Percentiles rank a stretch among this genome's conserved stretches.
Evolutionary conservation across 2,113 vertebrate species (phyloP).

Genomic region (Conger conger): DNA sequence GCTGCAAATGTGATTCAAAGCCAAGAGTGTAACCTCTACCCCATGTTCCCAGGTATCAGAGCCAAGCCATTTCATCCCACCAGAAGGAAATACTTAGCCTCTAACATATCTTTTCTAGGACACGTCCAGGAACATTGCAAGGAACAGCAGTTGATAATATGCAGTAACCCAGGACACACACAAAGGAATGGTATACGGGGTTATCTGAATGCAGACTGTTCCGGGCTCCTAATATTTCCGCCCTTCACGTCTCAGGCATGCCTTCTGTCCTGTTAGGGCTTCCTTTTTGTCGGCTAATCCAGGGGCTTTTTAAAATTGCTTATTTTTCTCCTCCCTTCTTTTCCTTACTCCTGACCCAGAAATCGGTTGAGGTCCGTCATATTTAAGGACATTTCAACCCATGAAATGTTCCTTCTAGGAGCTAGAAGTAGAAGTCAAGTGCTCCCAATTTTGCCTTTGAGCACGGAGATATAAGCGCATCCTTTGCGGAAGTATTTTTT

Average conservation of each 20-base stretch:
- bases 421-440: too few relatives aligned
- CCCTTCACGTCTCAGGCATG: not conserved
- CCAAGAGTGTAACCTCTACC: not conserved
- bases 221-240: not conserved
- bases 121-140: not conserved
- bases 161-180: not conserved
- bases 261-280: not conserved
- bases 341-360: too few relatives aligned
- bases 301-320: too few relatives aligned
- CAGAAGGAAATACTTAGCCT: not conserved
- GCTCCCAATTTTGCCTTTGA: too few relatives aligned
- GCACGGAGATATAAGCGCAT: too few relatives aligned
- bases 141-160: not conserved
- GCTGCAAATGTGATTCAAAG: not conserved
- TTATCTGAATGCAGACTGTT: not conserved
- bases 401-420: too few relatives aligned
- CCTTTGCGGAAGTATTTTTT: too few relatives aligned
- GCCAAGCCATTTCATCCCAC: not conserved
- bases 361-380: too few relatives aligned
- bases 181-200: not conserved
- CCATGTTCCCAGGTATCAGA: not conserved
- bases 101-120: not conserved
- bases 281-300: not conserved
- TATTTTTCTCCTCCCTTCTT: too few relatives aligned
- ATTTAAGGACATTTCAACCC: too few relatives aligned